Evolutionary conservation across 2,888 invertebrate species (phyloP), one percentile per base, ranked within the genome.

Genomic region (Zygothrica quintamaculata): DNA sequence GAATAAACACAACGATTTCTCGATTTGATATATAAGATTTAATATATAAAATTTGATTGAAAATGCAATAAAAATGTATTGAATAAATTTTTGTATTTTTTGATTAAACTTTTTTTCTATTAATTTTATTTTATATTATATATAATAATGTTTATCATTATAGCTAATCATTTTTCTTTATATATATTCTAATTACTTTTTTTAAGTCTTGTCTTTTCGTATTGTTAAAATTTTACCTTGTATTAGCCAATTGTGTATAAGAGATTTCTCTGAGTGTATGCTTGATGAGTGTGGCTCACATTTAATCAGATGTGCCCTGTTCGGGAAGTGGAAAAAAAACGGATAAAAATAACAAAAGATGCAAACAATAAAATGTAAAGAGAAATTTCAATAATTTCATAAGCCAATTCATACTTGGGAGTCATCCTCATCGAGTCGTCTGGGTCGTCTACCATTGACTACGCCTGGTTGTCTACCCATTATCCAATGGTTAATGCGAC

Each of bases 391-490:
- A 29, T 12, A 56, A 34, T 46, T 52, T 31, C 13, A 47, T 36
- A 53, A 22, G 39, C 25, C 46, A 43, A 50, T 70, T 84, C 87
- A 89, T 70, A 89, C 88, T 75, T 87, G 82, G 1, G 90, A 87
- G 51, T 84, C 87, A 59, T 77, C 65, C 43, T 88, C 88, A 34
- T 81, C 57, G 55, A 89, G 74, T 1, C 80, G 84, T 6, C 73
- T 68, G 2, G 52, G 64, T 0, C 67, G 55, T 9, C 57, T 6
- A 8, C 50, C 62, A 60, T 46, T 53, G 15, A n/a, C 18, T 15
- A 42, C 40, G 8, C n/a, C 8, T 3, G 36, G 33, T n/a, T 25
- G 68, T 6, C 57, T 43, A 25, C 44, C 39, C 25, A 31, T 7
- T 6, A 60, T 26, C 55, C 84, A 73, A 1, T 18, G 58, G 0